Base-by-base conservation (phyloP, 2,888 invertebrate species). In the Blastobasis adustella region DNA sequence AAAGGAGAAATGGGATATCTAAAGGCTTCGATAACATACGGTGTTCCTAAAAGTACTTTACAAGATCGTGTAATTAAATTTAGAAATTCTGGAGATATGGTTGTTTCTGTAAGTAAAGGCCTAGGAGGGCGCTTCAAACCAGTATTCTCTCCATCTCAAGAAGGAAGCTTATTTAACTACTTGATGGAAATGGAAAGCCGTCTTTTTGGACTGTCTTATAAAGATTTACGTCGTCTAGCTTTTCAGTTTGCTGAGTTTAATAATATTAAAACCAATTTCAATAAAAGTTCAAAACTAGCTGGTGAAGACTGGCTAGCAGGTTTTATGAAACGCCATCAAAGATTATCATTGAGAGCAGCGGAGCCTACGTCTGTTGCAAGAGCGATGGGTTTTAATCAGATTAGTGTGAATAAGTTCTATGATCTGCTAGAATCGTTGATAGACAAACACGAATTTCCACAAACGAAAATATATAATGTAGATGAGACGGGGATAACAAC, bases 381-480 rank as follows among this genome's bases (percentile, higher is more conserved):
- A 41, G 53, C 53, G 2, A 47, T 46, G n/a, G 53, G 23, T 39
- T 55, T 55, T 45, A 55, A 55, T 41, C 38, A 9, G 47, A 43
- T 52, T 42, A 46, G 38, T n/a, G 50, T 50, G 3, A 39, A 45
- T 47, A 47, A 47, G 8, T 53, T 53, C 47, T 53, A 46, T 47
- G 45, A 43, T 41, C 42, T 47, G 44, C 49, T 54, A 10, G 56
- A 54, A 5, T 57, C 62, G 10, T 37, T 58, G 37, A 56, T 55
- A 44, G 58, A 62, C n/a, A 61, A 62, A 53, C 50, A 61, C 41
- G 58, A 67, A 37, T 54, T 62, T 48, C 56, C 59, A 3, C 59
- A 63, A 49, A 58, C 63, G 47, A 53, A 59, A 47, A 63, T 72
- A 43, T 72, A 60, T 50, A 71, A 66, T 68, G 44, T 44, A 8